Percentiles rank a stretch among this genome's conserved stretches.
phyloP scores from a whole-genome alignment of 2,113 vertebrate genomes.

The Halcyon malimbica region DNA sequence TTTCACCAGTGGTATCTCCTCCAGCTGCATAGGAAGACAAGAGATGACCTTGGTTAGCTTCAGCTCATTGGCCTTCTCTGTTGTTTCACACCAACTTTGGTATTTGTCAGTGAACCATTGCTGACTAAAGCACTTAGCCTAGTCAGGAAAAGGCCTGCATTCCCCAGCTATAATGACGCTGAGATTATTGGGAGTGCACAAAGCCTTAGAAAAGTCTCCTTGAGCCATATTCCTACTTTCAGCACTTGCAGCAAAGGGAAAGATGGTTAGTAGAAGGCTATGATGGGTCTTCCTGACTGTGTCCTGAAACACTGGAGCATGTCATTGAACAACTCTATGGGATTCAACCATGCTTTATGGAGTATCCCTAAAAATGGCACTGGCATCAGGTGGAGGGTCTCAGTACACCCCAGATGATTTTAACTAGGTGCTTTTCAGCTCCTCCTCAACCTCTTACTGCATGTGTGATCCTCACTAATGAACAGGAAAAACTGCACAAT shows the following conservation, averaged over 20 bases:
- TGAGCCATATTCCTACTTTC: not conserved
- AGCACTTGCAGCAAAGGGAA: not conserved
- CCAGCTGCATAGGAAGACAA: slow-evolving; percentile 12
- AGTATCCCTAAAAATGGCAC: not conserved
- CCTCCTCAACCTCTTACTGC: not conserved
- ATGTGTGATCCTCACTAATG: not conserved
- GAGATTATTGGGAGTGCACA: not conserved
- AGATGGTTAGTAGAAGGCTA: not conserved
- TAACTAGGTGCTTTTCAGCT: not conserved
- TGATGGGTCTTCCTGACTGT: not conserved
- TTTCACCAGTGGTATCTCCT: not conserved
- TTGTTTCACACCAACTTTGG: not conserved
- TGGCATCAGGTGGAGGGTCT: not conserved
- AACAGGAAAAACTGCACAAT: not conserved
- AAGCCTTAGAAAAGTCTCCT: not conserved
- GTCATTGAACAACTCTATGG: not conserved
- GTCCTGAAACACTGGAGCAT: not conserved
- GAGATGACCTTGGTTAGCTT: not conserved
- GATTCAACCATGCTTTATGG: not conserved
- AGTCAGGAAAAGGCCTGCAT: not conserved
- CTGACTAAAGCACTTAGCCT: not conserved
- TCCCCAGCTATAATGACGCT: not conserved
- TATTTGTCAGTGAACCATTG: not conserved
- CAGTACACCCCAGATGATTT: not conserved
- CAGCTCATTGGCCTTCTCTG: not conserved